Percentiles rank a stretch among this genome's conserved stretches.
Conservation (phyloP, 2,888 invertebrate genomes). For the Lasioglossum lativentre region DNA sequence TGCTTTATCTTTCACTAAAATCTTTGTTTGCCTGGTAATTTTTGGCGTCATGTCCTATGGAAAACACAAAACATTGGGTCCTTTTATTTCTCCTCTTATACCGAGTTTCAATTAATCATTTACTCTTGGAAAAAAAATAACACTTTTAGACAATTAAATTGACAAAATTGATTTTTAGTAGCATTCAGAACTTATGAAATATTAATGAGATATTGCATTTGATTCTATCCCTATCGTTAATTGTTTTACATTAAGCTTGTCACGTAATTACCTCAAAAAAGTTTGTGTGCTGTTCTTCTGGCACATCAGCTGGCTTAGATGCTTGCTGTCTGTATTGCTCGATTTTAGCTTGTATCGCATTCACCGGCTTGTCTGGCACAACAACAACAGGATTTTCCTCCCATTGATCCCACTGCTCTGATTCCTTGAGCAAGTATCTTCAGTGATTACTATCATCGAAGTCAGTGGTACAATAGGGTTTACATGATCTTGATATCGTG, state of each 20-base stretch:
- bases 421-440: slow-evolving; percentile 75
- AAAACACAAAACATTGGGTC: slow-evolving; percentile 57
- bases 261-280: slow-evolving; percentile 86
- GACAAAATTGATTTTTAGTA: neutral
- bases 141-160: neutral
- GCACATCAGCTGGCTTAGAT: slow-evolving; percentile 82
- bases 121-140: neutral
- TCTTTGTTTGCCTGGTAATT: slow-evolving; percentile 87
- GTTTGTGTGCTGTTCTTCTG: slow-evolving; percentile 85
- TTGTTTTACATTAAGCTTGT: neutral
- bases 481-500: slow-evolving; percentile 23
- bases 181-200: neutral
- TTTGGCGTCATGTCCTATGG: slow-evolving; percentile 87
- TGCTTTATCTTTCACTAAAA: slow-evolving; percentile 85
- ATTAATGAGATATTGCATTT: no score
- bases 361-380: slow-evolving; percentile 81
- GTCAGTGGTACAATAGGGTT: slow-evolving; percentile 46
- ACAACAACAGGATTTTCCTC: slow-evolving; percentile 85
- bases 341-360: slow-evolving; percentile 87
- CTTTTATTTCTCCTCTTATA: neutral
- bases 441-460: slow-evolving; percentile 55
- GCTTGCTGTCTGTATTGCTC: slow-evolving; percentile 87
- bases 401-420: slow-evolving; percentile 88
- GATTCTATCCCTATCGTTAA: neutral
- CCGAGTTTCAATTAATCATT: neutral